Conservation (phyloP, 2,888 invertebrate genomes). For the Apantesis nais region DNA sequence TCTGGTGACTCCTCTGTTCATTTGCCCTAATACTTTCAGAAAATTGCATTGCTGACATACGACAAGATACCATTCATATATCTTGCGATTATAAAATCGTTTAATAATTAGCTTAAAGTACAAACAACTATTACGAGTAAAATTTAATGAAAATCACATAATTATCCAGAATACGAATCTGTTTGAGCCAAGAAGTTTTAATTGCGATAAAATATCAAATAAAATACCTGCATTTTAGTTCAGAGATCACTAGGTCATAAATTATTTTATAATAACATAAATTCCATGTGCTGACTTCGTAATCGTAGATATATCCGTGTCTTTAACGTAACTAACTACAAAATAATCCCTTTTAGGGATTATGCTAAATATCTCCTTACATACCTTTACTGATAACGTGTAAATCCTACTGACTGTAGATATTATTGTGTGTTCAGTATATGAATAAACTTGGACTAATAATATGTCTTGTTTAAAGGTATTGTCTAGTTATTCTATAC, state of each 20-base stretch:
- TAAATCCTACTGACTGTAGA: neutral
- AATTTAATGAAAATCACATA: neutral
- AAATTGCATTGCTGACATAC: too few species aligned
- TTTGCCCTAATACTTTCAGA: neutral
- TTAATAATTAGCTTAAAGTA: neutral
- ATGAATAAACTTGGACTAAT: neutral
- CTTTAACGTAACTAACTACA: neutral
- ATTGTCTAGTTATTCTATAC: neutral
- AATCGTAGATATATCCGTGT: neutral
- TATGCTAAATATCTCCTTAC: neutral
- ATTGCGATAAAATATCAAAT: neutral
- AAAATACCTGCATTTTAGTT: neutral
- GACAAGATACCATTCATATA: neutral
- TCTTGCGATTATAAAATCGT: neutral
- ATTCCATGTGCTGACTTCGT: neutral
- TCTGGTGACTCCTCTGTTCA: neutral
- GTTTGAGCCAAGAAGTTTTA: neutral
- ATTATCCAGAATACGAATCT: neutral
- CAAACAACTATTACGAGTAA: neutral
- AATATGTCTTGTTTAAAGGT: too few species aligned
- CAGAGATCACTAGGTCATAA: neutral
- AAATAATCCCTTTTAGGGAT: neutral
- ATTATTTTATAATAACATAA: neutral
- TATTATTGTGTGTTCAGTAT: neutral
- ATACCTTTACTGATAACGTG: neutral